Evolutionary conservation across 2,888 invertebrate species (phyloP).

Genomic region (Seira sanloemensis): DNA sequence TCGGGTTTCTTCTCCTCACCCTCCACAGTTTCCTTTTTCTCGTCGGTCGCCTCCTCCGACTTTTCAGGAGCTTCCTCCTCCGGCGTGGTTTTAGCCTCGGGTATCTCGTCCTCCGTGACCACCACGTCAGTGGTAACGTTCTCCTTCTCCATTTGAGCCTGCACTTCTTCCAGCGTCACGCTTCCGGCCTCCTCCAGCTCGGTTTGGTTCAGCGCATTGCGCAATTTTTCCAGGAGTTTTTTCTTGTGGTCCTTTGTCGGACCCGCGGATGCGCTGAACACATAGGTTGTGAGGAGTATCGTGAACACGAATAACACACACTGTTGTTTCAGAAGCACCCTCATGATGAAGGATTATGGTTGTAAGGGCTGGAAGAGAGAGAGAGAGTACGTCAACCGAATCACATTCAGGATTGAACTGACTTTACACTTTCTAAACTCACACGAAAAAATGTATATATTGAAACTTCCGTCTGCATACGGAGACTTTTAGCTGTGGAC

Average conservation of each 20-base stretch:
- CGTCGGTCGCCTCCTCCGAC: neutral
- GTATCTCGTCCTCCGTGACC: neutral
- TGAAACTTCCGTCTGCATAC: constrained; percentile 39
- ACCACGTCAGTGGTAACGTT: neutral
- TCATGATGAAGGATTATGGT: constrained; percentile 27
- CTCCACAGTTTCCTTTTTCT: constrained; percentile 2
- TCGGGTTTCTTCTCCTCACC: constrained; percentile 23
- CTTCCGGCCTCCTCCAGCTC: constrained; percentile 31
- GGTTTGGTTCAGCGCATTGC: constrained; percentile 54
- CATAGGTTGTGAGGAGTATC: constrained; percentile 39
- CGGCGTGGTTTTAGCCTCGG: constrained; percentile 31
- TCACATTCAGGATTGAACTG: too few relatives aligned
- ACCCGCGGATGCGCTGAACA: constrained; percentile 46
- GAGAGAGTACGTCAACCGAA: too few relatives aligned
- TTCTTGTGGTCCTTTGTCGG: constrained; percentile 63
- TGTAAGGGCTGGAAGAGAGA: too few relatives aligned
- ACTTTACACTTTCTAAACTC: constrained; percentile 13
- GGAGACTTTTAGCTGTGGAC: constrained; percentile 46
- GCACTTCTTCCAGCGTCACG: neutral
- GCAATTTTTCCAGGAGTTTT: constrained; percentile 59
- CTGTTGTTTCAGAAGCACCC: constrained; percentile 34
- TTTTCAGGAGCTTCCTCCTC: constrained; percentile 5
- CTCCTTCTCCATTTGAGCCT: neutral
- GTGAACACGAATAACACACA: constrained; percentile 35
- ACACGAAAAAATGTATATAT: neutral